Conservation (phyloP, 2,797 vertebrate species). For the Scleropages formosus region DNA sequence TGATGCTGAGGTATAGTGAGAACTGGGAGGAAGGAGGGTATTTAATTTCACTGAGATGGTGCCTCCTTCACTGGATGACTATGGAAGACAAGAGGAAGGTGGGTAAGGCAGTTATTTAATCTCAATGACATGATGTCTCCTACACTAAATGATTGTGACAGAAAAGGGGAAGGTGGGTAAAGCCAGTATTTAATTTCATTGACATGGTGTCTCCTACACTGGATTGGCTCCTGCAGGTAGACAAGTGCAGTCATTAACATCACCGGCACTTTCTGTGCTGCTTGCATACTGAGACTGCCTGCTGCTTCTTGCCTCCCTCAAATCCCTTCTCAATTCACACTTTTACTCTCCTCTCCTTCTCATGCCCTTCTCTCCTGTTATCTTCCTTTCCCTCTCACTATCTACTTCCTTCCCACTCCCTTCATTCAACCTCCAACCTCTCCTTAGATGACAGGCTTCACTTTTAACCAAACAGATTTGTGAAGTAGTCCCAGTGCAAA, state of each 20-base stretch:
- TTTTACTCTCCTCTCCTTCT: conserved; percentile 33
- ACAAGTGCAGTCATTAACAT: conserved; percentile 68
- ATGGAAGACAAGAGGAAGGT: background rate
- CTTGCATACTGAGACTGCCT: conserved; percentile 51
- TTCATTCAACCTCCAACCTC: background rate
- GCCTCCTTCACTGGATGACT: too few species aligned
- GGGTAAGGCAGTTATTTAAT: conserved; percentile 64
- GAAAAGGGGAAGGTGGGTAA: conserved; percentile 25
- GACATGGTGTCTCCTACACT: conserved; percentile 64
- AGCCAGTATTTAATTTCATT: conserved; percentile 69
- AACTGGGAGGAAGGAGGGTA: too few species aligned
- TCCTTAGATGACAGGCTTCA: conserved; percentile 1
- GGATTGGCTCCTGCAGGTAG: conserved; percentile 70
- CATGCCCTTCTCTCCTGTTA: background rate
- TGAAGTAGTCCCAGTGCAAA: background rate
- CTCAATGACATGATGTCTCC: conserved; percentile 65
- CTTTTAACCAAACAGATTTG: background rate
- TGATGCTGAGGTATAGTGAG: too few species aligned
- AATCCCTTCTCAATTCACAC: conserved; percentile 31
- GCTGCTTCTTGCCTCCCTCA: conserved; percentile 16
- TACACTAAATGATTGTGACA: conserved; percentile 52
- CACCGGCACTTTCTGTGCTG: conserved; percentile 59
- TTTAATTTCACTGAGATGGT: too few species aligned
- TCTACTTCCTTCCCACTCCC: conserved; percentile 1
- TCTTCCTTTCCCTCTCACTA: background rate